Conservation (phyloP, 2,113 vertebrate genomes). For the Malurus cyaneus region DNA sequence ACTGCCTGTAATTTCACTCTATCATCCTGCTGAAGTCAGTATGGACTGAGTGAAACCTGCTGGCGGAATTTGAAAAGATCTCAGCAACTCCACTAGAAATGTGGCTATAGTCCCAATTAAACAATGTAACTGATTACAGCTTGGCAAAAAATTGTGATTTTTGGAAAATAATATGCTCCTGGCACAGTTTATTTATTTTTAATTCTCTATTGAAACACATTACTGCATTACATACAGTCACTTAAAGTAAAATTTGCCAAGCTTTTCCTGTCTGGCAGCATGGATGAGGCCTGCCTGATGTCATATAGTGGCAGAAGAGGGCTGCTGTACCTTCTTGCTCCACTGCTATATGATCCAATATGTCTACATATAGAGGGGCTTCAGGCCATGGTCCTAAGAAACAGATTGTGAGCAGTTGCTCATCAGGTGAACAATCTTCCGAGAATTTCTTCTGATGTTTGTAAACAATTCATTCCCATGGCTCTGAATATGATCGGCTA, state of each 20-base stretch:
- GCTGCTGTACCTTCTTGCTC: background rate
- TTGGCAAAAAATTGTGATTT: background rate
- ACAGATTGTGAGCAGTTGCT: background rate
- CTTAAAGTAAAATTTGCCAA: background rate
- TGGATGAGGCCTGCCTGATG: background rate
- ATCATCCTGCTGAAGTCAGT: background rate
- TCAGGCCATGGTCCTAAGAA: background rate
- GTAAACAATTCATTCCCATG: background rate
- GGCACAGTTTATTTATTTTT: background rate
- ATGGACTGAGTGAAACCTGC: background rate
- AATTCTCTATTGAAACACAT: background rate
- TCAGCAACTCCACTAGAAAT: background rate
- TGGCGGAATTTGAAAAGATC: background rate
- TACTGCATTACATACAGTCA: background rate
- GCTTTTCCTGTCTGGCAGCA: background rate
- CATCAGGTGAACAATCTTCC: background rate
- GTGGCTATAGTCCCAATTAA: background rate
- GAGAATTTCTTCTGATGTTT: background rate
- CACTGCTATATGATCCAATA: background rate
- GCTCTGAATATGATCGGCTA: background rate
- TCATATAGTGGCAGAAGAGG: background rate
- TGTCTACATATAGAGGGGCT: background rate
- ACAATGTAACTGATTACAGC: background rate
- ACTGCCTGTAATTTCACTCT: background rate
- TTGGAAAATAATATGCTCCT: background rate